Evolutionary conservation across 2,888 invertebrate genomes (phyloP).

Genomic region (Apoda limacodes): DNA sequence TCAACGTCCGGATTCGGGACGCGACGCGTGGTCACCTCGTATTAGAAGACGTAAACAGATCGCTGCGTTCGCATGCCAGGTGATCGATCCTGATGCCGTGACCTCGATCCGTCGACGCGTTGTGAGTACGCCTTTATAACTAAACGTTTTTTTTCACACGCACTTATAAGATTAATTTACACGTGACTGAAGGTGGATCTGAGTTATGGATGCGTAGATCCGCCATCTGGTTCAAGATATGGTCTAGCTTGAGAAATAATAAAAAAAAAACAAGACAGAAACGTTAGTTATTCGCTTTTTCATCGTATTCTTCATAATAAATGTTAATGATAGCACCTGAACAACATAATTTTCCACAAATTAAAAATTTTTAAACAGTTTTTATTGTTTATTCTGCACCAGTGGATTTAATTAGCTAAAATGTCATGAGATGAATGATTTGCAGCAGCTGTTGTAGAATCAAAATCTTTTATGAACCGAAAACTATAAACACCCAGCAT

Average conservation of each 20-base stretch:
- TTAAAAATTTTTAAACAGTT: no score
- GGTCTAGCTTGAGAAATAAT: background rate
- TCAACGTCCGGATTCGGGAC: background rate
- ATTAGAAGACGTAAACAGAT: conserved; percentile 18
- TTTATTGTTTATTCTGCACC: no score
- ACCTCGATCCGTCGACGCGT: conserved; percentile 21
- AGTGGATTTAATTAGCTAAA: no score
- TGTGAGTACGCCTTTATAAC: background rate
- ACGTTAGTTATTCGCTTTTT: no score
- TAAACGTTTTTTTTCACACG: conserved; percentile 24
- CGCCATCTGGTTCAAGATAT: background rate
- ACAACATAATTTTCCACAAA: no score
- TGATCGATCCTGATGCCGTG: conserved; percentile 28
- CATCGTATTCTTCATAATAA: no score
- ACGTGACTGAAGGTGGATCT: conserved; percentile 26
- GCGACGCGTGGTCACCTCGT: background rate
- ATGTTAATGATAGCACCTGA: no score
- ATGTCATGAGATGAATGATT: no score
- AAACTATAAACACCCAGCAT: no score
- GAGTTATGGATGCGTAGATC: conserved; percentile 1
- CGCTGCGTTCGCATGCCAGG: conserved; percentile 25
- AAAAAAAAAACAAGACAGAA: no score
- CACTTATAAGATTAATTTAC: conserved; percentile 33
- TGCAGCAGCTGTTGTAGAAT: no score
- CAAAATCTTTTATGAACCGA: no score